Evolutionary conservation across 1,140 invertebrate genomes (phyloP).

Genomic region (Rhizoglyphus robini): DNA sequence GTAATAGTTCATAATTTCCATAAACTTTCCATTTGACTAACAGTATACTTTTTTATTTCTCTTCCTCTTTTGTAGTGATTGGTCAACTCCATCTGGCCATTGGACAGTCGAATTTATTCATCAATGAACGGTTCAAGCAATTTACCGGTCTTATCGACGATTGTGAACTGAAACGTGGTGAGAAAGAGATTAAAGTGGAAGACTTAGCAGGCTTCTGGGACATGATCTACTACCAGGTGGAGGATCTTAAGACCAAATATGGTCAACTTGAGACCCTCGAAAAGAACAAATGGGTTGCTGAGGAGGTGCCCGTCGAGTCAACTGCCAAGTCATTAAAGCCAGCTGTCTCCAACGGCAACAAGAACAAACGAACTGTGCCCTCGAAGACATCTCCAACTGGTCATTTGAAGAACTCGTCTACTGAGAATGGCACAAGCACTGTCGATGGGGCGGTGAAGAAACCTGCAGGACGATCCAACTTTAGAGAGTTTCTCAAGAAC

Average conservation of each 20-base stretch:
- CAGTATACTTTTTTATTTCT: neutral
- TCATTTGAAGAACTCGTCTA: neutral
- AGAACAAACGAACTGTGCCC: neutral
- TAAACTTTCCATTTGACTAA: neutral
- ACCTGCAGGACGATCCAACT: neutral
- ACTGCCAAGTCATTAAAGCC: neutral
- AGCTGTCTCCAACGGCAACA: neutral
- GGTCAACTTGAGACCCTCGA: neutral
- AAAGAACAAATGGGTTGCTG: neutral
- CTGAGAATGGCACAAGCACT: neutral
- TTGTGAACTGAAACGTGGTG: conserved; percentile 36
- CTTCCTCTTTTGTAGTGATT: conserved; percentile 4
- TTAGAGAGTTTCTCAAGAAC: conserved; percentile 7
- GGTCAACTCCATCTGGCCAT: conserved; percentile 73
- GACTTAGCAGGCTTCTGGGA: conserved; percentile 96
- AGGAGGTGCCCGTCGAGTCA: neutral
- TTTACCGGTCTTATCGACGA: conserved; percentile 51
- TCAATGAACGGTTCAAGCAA: conserved; percentile 85
- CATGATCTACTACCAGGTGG: conserved; percentile 80
- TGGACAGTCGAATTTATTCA: conserved; percentile 76
- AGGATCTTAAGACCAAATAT: conserved; percentile 50
- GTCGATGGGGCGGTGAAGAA: neutral
- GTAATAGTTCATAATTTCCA: too few species aligned
- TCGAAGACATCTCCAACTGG: neutral
- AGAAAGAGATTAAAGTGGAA: conserved; percentile 57